These are phyloP conservation scores for Holcopasites calliopsidis DNA, from an alignment of 1,140 invertebrate genomes.

Conservation along the genomic window DNA sequence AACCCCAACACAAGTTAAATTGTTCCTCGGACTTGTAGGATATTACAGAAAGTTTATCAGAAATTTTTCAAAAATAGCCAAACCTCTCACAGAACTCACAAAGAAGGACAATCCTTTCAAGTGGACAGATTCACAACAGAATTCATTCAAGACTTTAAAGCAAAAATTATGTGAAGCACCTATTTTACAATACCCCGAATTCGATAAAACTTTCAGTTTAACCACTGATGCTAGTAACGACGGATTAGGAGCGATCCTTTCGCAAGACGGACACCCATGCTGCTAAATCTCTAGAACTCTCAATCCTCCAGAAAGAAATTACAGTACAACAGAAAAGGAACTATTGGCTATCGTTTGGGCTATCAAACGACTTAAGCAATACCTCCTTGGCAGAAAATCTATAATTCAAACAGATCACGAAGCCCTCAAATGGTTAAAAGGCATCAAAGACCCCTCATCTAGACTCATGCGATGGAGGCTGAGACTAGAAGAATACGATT, in stretches of 20 bases:
- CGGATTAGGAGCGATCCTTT: too few relatives aligned
- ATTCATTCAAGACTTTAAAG: neutral
- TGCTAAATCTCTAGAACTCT: neutral
- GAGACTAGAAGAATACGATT: neutral
- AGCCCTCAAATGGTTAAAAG: neutral
- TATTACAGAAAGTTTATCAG: neutral
- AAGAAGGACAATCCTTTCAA: neutral
- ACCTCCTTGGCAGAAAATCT: neutral
- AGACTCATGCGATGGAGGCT: neutral
- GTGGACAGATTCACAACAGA: neutral
- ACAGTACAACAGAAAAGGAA: neutral
- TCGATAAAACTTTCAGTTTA: neutral
- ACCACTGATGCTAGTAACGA: neutral
- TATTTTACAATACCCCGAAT: neutral
- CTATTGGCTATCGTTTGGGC: neutral
- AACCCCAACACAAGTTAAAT: neutral
- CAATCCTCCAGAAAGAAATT: neutral
- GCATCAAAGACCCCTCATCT: neutral
- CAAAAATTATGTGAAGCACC: neutral
- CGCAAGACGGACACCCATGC: neutral
- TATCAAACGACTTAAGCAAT: neutral
- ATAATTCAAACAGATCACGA: neutral
- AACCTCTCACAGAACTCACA: neutral
- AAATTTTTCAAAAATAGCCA: neutral
- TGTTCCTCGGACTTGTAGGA: neutral